phyloP scores from a whole-genome alignment of 1,140 invertebrate species.

The Condylostylus longicornis region DNA sequence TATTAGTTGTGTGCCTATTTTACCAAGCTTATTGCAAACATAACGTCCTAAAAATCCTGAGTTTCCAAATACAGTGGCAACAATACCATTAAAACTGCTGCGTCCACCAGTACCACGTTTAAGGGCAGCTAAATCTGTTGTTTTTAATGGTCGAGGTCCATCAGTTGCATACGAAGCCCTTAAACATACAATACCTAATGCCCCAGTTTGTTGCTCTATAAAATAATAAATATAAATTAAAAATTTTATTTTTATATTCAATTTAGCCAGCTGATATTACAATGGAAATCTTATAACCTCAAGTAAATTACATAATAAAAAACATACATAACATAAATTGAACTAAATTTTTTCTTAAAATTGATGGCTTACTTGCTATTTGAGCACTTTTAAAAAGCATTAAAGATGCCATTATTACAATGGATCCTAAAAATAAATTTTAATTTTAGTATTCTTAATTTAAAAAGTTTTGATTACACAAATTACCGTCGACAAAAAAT shows the following conservation, averaged over 20 bases:
- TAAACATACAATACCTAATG: conserved; percentile 23
- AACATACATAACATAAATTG: conserved; percentile 18
- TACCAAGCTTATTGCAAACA: conserved; percentile 79
- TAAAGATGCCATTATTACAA: conserved; percentile 20
- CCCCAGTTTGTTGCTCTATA: conserved; percentile 24
- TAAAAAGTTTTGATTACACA: too few species aligned
- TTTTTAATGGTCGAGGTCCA: conserved; percentile 22
- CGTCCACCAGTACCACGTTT: conserved; percentile 85
- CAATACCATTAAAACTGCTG: conserved; percentile 89
- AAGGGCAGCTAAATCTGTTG: conserved; percentile 41
- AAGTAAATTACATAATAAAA: conserved; percentile 9
- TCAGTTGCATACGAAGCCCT: conserved; percentile 20
- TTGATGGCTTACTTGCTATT: conserved; percentile 22
- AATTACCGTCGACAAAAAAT: background rate
- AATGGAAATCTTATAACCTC: conserved; percentile 2
- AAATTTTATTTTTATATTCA: background rate
- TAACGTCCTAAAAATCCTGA: conserved; percentile 75
- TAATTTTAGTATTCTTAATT: too few species aligned
- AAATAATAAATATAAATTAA: background rate
- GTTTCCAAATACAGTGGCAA: conserved; percentile 92
- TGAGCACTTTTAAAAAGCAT: conserved; percentile 26
- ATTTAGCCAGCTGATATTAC: too few species aligned
- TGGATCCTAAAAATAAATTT: too few species aligned
- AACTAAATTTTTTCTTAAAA: background rate
- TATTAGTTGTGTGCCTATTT: conserved; percentile 74